Evolutionary conservation across 2,113 vertebrate genomes (phyloP).

Genomic region (Ctenodactylus gundi): DNA sequence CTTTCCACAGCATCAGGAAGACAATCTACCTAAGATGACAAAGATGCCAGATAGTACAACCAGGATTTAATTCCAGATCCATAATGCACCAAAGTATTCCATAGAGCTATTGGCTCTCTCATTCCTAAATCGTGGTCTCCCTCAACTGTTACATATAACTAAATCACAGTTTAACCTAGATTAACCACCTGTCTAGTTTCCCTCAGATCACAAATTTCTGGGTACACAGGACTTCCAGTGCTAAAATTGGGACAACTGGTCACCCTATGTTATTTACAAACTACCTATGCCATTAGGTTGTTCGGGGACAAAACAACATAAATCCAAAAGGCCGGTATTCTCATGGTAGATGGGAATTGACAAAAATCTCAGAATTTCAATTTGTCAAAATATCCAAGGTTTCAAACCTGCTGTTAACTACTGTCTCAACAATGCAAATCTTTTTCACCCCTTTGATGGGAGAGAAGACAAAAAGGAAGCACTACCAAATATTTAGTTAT

Average conservation of each 20-base stretch:
- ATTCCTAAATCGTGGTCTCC: neutral
- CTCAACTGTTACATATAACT: neutral
- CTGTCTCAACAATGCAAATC: neutral
- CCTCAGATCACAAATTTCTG: neutral
- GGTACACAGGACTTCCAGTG: neutral
- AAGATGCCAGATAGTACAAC: neutral
- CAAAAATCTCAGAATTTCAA: constrained; percentile 25
- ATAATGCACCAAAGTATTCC: neutral
- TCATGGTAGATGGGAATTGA: neutral
- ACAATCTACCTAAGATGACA: neutral
- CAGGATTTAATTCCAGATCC: constrained; percentile 13
- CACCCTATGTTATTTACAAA: neutral
- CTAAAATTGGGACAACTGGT: neutral
- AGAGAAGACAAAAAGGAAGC: constrained; percentile 47
- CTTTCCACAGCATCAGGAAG: neutral
- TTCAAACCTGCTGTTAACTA: neutral
- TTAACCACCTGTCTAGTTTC: neutral
- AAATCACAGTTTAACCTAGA: neutral
- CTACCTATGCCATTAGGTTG: neutral
- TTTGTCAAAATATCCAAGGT: constrained; percentile 5
- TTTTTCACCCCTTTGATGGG: neutral
- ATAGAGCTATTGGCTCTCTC: neutral
- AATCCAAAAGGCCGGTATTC: neutral
- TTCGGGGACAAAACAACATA: neutral
- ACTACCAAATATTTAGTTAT: constrained; percentile 7